Base-by-base conservation (phyloP, 2,113 vertebrate genomes). In the Cebidichthys violaceus region DNA sequence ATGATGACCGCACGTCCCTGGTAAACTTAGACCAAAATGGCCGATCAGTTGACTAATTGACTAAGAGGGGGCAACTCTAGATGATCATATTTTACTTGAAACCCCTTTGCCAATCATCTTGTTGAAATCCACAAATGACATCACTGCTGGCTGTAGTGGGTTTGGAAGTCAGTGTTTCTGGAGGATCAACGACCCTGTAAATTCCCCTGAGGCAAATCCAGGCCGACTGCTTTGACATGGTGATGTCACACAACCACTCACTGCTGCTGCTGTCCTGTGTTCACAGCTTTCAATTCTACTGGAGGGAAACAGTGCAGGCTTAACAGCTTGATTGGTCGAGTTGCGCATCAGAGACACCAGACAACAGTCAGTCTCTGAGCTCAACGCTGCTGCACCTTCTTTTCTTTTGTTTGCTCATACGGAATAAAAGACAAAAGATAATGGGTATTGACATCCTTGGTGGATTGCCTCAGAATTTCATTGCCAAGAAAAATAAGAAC, bases 241-340 rank as follows among this genome's bases (percentile, higher is more conserved):
- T 86, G 82, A 78, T 89, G 81, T 86, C 68, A 78, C 75, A 50
- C 70, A 83, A 41, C 64, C 72, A 68, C 77, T 83, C 72, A 75
- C 72, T 4, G 27, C 33, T 4, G 10, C 69, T 72, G 31, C 57
- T 68, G 60, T 75, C n/a, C 24, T 77, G 60, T 76, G 47, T 43
- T 82, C 54, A 41, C 83, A 79, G 65, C 69, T 72, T 77, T 75
- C 62, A 84, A 6, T 79, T 77, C 43, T 65, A 78, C 66, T 78
- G 61, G 66, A 85, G 64, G 47, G 65, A 87, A 80, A 88, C 45
- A 10, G 72, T 71, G 72, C 10, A 6, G 41, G 81, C 77, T 89
- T 84, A 84, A 79, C 67, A 60, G 81, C 83, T 89, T 89, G 83
- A 89, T 89, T 86, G 69, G 83, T 88, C 83, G 83, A 91, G 86